Conservation (phyloP, 2,113 vertebrate species). For the Archocentrus centrarchus region DNA sequence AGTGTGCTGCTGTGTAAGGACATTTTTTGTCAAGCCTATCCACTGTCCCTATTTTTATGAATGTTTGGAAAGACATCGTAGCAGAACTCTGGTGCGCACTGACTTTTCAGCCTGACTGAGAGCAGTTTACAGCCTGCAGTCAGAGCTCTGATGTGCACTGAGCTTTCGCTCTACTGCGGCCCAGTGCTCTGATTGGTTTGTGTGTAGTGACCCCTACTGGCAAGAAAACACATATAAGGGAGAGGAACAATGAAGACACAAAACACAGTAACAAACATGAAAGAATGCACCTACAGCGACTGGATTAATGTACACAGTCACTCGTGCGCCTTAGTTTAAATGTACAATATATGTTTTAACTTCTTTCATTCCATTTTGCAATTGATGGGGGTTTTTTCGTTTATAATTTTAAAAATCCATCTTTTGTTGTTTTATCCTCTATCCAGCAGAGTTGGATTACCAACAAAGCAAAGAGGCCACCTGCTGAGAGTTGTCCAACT, state of each 20-base stretch:
- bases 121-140: neutral
- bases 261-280: neutral
- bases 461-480: neutral
- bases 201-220: slow-evolving; percentile 64
- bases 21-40: neutral
- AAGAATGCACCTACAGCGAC: neutral
- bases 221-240: neutral
- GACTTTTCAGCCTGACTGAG: neutral
- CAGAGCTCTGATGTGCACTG: neutral
- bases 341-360: neutral
- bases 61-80: neutral
- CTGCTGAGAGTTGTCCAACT: neutral
- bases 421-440: neutral
- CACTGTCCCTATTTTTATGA: neutral
- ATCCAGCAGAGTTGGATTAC: neutral
- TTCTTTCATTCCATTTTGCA: neutral
- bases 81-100: neutral
- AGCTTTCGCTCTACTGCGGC: neutral
- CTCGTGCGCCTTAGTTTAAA: neutral
- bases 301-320: neutral
- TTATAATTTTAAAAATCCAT: neutral
- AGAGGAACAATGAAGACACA: neutral
- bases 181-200: slow-evolving; percentile 43
- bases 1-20: neutral
- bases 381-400: neutral